Evolutionary conservation across 2,113 vertebrate genomes (phyloP), one percentile per base, ranked within the genome.

Genomic region (Ivindomyrus marchei): DNA sequence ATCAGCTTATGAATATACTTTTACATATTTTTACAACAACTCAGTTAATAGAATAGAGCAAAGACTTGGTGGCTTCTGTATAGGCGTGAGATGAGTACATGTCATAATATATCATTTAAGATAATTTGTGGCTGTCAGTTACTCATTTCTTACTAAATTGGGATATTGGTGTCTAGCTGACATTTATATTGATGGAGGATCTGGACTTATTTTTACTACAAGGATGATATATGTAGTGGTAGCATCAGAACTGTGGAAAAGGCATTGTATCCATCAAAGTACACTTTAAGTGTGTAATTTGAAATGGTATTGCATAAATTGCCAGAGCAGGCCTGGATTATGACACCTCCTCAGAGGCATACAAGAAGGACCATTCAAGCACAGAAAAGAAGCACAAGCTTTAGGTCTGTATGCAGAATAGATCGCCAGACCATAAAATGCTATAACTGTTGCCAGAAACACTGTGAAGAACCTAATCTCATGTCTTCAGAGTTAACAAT

Each of bases 1-100:
- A 74, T 80, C 85, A 77, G 89, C 85, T 87, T 9, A 17, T 27
- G 46, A 27, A 90, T 77, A 87, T 74, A 24, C 15, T 87, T 74
- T 74, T 50, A 87, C 47, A 74, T 74, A 74, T 66, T 87, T 58
- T 87, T 52, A 31, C 49, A 52, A 88, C 36, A 77, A 52, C 46
- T 77, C 85, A n/a, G 80, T 90, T 77, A 90, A 56, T 77, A 87
- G 66, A 58, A 52, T 17, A 36, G 62, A n/a, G 74, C 31, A 88
- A 9, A 8, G 46, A 56, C 27, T 58, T 15, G 19, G 13, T 39
- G 21, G n/a, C 50, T 39, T 85, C 56, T 70, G 58, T 58, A 46
- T 62, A 5, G 31, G 19, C 66, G 56, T 87, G 83, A 24, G 36
- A 90, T 70, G 42, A 77, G 5, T 24, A 24, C 87, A 24, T 88